Conservation (phyloP, 2,797 vertebrate genomes). For the Lepus townsendii region DNA sequence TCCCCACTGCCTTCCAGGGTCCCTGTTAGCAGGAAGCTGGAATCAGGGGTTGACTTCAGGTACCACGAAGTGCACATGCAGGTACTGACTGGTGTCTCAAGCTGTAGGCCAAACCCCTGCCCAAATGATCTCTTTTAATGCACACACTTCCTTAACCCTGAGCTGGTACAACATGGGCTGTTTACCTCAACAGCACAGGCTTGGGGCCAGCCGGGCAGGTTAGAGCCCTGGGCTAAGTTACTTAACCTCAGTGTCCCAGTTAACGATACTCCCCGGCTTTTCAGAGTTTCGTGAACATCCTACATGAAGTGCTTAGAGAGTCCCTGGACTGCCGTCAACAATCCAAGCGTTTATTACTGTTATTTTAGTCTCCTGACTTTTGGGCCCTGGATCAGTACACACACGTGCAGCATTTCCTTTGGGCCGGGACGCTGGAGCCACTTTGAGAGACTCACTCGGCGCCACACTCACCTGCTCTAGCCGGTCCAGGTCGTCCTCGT, state of each 20-base stretch:
- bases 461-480: constrained; percentile 93
- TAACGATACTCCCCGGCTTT: background rate
- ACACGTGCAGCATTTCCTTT: background rate
- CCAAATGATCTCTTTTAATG: background rate
- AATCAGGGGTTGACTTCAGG: too few relatives aligned
- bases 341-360: background rate
- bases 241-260: too few relatives aligned
- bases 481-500: constrained; percentile 96
- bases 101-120: too few relatives aligned
- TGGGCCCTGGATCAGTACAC: background rate
- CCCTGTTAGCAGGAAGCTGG: too few relatives aligned
- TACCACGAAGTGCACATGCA: too few relatives aligned
- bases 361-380: constrained; percentile 17
- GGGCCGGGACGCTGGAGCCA: background rate
- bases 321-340: background rate
- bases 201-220: background rate
- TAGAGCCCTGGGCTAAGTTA: background rate
- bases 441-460: background rate
- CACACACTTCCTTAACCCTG: background rate
- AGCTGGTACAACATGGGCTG: background rate
- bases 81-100: too few relatives aligned
- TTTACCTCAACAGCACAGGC: background rate
- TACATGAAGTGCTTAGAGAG: background rate
- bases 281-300: background rate
- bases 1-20: too few relatives aligned